These are phyloP conservation scores for Phrynocephalus vlangalii DNA, from an alignment of 2,797 vertebrate genomes.

Conservation along the genomic window DNA sequence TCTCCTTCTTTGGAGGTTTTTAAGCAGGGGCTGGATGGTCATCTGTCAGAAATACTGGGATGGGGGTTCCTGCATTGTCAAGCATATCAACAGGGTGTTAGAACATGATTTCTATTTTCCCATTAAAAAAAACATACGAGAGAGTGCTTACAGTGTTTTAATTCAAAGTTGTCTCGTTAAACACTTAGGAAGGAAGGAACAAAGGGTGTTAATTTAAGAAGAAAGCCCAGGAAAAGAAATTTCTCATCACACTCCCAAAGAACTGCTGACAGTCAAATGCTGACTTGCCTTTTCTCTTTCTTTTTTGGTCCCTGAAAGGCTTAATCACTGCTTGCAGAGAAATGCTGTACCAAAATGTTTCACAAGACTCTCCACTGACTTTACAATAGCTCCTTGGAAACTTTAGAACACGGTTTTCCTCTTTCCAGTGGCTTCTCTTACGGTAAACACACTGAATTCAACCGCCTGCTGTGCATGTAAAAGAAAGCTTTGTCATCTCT, in stretches of 20 bases:
- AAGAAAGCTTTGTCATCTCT: background rate
- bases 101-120: background rate
- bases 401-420: background rate
- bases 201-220: background rate
- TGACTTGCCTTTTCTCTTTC: slow-evolving; percentile 18
- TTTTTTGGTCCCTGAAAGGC: background rate
- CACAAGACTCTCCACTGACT: slow-evolving; percentile 42
- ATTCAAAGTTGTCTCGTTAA: slow-evolving; percentile 23
- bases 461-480: background rate
- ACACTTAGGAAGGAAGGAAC: background rate
- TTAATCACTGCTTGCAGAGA: slow-evolving; percentile 36
- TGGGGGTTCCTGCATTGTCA: too few relatives aligned
- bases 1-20: too few relatives aligned
- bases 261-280: slow-evolving; percentile 30
- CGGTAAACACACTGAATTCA: background rate
- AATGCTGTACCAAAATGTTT: slow-evolving; percentile 20
- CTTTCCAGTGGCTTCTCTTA: background rate
- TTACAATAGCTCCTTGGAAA: slow-evolving; percentile 33
- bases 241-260: slow-evolving; percentile 7
- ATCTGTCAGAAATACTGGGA: too few relatives aligned
- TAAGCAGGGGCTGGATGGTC: too few relatives aligned
- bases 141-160: background rate
- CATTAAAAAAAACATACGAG: background rate
- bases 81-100: slow-evolving; percentile 25
- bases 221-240: slow-evolving; percentile 14